Conservation (phyloP, 2,113 vertebrate genomes). For the Neodontobutis hainanensis region DNA sequence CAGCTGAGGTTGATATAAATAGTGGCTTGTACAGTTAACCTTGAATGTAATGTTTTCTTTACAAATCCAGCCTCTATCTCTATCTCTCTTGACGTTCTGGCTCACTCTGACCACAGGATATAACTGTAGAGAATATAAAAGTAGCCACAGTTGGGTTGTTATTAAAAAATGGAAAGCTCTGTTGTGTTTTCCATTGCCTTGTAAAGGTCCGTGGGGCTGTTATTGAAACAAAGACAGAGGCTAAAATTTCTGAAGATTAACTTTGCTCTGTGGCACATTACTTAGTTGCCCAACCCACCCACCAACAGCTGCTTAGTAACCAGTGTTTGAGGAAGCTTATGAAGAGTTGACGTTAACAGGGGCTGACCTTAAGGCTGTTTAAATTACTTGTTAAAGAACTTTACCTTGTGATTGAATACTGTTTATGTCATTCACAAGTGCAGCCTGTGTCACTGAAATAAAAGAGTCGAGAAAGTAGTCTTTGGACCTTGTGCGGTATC, state of each 20-base stretch:
- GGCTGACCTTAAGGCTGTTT: slow-evolving; percentile 23
- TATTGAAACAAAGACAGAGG: slow-evolving; percentile 34
- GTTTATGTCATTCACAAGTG: too few relatives aligned
- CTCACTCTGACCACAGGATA: neutral
- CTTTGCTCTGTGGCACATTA: slow-evolving; percentile 21
- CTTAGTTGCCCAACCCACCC: neutral
- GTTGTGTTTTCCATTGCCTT: slow-evolving; percentile 15
- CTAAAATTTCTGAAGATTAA: slow-evolving; percentile 52
- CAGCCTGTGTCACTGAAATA: too few relatives aligned
- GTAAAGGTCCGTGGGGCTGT: slow-evolving; percentile 21
- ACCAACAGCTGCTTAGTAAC: slow-evolving; percentile 32
- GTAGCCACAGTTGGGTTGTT: slow-evolving; percentile 9
- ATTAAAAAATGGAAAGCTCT: slow-evolving; percentile 3
- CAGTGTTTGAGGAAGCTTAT: slow-evolving; percentile 16
- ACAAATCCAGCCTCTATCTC: neutral
- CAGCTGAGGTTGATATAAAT: too few relatives aligned
- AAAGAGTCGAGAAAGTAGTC: too few relatives aligned
- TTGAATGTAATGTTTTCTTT: neutral
- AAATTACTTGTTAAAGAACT: slow-evolving; percentile 6
- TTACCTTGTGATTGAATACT: too few relatives aligned
- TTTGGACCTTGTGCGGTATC: too few relatives aligned
- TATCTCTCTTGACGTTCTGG: neutral
- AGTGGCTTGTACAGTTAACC: too few relatives aligned
- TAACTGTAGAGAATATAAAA: slow-evolving; percentile 5
- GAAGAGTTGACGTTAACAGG: slow-evolving; percentile 9